Percentiles rank a stretch among this genome's conserved stretches.
phyloP scores from a whole-genome alignment of 2,113 vertebrate genomes.

The Myotis lucifugus region DNA sequence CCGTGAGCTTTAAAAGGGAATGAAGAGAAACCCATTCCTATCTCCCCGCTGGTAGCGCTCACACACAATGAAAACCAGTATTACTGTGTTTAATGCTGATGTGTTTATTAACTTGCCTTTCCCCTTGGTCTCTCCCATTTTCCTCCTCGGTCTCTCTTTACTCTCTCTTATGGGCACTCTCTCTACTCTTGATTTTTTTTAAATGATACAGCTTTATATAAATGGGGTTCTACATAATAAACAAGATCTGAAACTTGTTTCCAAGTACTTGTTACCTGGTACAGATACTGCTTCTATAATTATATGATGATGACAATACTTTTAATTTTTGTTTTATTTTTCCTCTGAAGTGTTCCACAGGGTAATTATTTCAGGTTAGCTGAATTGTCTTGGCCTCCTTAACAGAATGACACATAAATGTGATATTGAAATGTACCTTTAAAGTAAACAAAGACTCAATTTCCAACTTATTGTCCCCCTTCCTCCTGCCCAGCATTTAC shows the following conservation, averaged over 20 bases:
- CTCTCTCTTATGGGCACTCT: neutral
- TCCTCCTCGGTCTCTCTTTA: neutral
- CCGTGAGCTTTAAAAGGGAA: neutral
- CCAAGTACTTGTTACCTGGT: neutral
- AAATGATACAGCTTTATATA: neutral
- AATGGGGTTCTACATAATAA: neutral
- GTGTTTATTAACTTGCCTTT: neutral
- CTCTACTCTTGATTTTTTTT: neutral
- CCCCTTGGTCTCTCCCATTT: neutral
- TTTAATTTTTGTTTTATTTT: neutral
- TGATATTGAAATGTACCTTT: neutral
- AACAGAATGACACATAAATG: neutral
- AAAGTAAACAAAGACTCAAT: slow-evolving; percentile 15
- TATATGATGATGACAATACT: neutral
- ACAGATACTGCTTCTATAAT: neutral
- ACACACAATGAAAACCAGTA: neutral
- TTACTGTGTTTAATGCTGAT: neutral
- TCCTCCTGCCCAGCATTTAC: neutral
- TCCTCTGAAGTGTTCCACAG: neutral
- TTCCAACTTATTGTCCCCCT: neutral
- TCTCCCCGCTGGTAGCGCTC: neutral
- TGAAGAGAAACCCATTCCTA: neutral
- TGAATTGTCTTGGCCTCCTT: neutral
- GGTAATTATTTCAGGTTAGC: neutral
- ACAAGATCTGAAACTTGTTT: neutral